Evolutionary conservation across 2,797 vertebrate genomes (phyloP), one percentile per base, ranked within the genome.

Genomic region (Avahi laniger): DNA sequence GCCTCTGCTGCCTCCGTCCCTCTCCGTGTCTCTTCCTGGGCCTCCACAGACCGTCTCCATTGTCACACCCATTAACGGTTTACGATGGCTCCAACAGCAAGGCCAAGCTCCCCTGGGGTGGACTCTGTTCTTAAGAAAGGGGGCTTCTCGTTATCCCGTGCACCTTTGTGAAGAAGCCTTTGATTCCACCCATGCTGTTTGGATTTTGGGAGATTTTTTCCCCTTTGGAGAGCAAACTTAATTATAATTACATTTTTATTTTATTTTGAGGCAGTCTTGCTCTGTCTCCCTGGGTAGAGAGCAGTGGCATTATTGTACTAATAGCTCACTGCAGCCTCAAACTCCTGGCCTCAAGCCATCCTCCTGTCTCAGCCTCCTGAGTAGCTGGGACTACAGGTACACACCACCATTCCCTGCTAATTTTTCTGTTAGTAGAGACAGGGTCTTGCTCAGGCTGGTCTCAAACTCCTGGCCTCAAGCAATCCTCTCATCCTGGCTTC

Each of bases 201-300:
- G 28, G 69, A 96, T 76, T 69, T 80, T 94, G 61, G 30, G 76
- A 96, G 46, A 80, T 94, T 52, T 80, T 95, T 92, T 85, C 82
- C 54, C 46, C 93, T 61, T 94, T 84, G 0, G 1, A 80, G 65
- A 97, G 94, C 41, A 95, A 96, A 96, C 88, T 97, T 97, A 97
- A 97, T 98, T 86, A 67, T 48, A 30, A 46, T 75, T 50, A 50
- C 48, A 17, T 15, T 50, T 48, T 48, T 48, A 48, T 48, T 48
- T 50, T 50, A 50, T 50, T 72, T 72, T 72, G 69, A 28, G 24
- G 14, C 7, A 4, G 6, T 72, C 12, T 43, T 7, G 13, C 24
- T 72, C 0, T 72, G 69, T 72, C 7, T 2, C 69, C 69, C 38
- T 26, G 69, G 38, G 38, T 43, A 13, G 38, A 72, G 69, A 15